A percentile compares a stretch with the other conserved stretches of the same genome.
Evolutionary conservation across 2,888 invertebrate species (phyloP).

Genomic region (Lamellibrachia satsuma): DNA sequence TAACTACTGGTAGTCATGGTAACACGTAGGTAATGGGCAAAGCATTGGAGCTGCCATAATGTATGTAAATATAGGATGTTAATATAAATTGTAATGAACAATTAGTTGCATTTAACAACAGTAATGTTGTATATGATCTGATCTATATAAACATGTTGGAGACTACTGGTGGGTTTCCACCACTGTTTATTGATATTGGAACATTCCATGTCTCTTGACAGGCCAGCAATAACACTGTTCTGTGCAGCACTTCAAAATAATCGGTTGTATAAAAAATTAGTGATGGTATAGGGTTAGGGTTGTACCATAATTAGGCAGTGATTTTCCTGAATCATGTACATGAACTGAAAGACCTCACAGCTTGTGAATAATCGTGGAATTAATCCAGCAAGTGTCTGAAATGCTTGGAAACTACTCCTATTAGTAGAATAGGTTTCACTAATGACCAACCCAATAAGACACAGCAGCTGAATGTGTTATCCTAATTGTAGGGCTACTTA

Average conservation of each 20-base stretch:
- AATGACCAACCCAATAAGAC: not conserved
- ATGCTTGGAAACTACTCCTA: not conserved
- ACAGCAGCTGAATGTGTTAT: no score
- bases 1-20: not conserved
- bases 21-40: not conserved
- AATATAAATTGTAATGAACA: not conserved
- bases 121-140: not conserved
- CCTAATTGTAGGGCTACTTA: no score
- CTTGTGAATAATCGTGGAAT: not conserved
- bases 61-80: not conserved
- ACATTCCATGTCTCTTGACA: not conserved
- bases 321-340: not conserved
- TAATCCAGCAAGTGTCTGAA: not conserved
- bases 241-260: not conserved
- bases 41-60: not conserved
- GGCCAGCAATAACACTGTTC: not conserved
- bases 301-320: not conserved
- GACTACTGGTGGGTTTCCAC: not conserved
- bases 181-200: not conserved
- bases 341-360: not conserved
- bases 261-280: not conserved
- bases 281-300: not conserved
- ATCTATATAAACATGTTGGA: not conserved
- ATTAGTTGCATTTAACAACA: not conserved
- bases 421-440: not conserved